Percentiles rank a stretch among this genome's conserved stretches.
Evolutionary conservation across 2,888 invertebrate genomes (phyloP).

Genomic region (Isotomurus palustris): DNA sequence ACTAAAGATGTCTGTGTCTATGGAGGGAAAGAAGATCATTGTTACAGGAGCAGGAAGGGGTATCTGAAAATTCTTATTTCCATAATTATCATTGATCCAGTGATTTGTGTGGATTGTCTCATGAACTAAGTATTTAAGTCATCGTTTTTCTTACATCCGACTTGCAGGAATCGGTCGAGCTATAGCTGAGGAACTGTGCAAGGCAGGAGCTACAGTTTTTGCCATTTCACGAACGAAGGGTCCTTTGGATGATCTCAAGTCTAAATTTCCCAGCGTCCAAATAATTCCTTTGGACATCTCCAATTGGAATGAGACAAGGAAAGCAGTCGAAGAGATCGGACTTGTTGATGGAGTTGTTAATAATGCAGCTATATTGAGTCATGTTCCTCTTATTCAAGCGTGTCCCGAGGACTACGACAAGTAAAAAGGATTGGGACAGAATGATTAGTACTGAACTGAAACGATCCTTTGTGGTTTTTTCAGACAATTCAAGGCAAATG

Average conservation of each 20-base stretch:
- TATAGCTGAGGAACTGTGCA: background rate
- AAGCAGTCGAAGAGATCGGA: constrained; percentile 57
- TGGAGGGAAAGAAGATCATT: background rate
- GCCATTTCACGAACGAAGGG: background rate
- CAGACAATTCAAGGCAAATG: constrained; percentile 55
- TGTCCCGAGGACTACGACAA: constrained; percentile 66
- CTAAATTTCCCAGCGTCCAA: constrained; percentile 57
- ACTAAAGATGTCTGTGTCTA: background rate
- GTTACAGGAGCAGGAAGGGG: background rate
- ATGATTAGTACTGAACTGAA: background rate
- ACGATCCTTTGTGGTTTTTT: background rate
- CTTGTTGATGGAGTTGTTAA: constrained; percentile 79
- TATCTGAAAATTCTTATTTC: too few relatives aligned
- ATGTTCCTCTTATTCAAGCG: constrained; percentile 66
- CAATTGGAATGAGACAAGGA: constrained; percentile 69
- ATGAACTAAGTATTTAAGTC: too few relatives aligned
- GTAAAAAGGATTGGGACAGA: too few relatives aligned
- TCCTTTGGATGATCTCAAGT: background rate
- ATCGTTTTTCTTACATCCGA: too few relatives aligned
- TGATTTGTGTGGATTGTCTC: too few relatives aligned
- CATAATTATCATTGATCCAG: too few relatives aligned
- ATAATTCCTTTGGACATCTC: constrained; percentile 66
- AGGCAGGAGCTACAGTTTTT: background rate
- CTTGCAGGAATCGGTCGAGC: constrained; percentile 8
- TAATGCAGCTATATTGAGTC: constrained; percentile 73